phyloP scores from a whole-genome alignment of 2,113 vertebrate genomes.

The Hippocampus barbouri region DNA sequence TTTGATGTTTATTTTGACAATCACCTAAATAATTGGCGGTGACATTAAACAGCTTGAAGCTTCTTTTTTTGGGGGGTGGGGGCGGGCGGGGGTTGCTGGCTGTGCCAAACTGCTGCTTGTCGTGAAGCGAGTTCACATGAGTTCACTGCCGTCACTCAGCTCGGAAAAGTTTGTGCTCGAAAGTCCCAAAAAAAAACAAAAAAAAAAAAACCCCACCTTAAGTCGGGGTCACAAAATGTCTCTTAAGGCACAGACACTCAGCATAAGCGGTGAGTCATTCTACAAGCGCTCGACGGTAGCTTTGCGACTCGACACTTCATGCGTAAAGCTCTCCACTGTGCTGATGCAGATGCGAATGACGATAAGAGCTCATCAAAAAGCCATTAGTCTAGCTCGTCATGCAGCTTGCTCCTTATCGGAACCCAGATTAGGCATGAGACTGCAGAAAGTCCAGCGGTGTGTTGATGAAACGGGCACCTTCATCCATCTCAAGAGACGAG shows the following conservation, averaged over 20 bases:
- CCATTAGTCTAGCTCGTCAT: conserved; percentile 50
- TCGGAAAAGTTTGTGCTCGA: no score
- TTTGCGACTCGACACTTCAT: conserved; percentile 12
- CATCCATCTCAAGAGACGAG: conserved; percentile 28
- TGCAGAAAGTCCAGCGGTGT: conserved; percentile 21
- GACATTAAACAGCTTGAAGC: no score
- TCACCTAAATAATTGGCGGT: no score
- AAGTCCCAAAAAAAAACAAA: no score
- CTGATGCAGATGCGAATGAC: conserved; percentile 37
- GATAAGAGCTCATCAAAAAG: conserved; percentile 54
- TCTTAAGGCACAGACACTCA: background rate
- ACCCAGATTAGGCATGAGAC: conserved; percentile 19
- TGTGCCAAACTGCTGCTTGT: no score
- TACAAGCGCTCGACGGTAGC: background rate
- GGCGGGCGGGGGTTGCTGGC: no score
- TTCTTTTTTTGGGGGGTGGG: no score
- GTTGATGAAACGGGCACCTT: conserved; percentile 12
- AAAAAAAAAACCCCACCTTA: no score
- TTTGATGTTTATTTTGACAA: no score
- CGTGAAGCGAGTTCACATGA: no score
- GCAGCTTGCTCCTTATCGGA: conserved; percentile 33
- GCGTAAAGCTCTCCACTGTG: conserved; percentile 25
- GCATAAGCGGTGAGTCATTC: conserved; percentile 39
- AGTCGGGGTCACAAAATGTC: no score
- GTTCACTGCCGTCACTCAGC: no score